Evolutionary conservation across 35 echinoderm and acorn worm genomes (phyloP).

Genomic region (Lytechinus variegatus): DNA sequence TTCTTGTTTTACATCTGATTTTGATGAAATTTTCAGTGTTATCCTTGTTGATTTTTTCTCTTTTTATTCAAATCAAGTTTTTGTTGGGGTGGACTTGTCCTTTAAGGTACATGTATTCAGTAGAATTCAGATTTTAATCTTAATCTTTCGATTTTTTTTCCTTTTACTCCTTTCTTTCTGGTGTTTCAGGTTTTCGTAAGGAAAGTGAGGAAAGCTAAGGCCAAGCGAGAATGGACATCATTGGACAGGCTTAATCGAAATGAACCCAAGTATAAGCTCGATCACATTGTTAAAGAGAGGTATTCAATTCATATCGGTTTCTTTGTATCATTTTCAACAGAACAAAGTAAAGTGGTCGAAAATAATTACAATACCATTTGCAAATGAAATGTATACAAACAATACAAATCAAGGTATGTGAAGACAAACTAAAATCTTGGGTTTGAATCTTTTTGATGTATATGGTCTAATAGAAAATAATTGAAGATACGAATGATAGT

Average conservation of each 20-base stretch:
- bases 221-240: constrained; percentile 65
- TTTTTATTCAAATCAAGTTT: no score
- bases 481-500: no score
- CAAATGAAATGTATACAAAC: no score
- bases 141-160: neutral
- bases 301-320: neutral
- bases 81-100: no score
- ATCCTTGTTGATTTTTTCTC: no score
- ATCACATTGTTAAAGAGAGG: constrained; percentile 98
- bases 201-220: constrained; percentile 76
- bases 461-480: no score
- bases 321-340: neutral
- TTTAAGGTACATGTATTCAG: no score
- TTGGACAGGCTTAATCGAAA: constrained; percentile 60
- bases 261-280: constrained; percentile 78
- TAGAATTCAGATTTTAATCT: no score
- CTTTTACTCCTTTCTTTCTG: neutral
- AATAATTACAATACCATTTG: neutral
- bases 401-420: neutral
- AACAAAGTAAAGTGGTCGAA: neutral
- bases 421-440: neutral
- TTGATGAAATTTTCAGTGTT: no score
- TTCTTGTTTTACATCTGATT: no score
- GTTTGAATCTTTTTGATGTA: neutral
- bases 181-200: constrained; percentile 63